These are phyloP conservation scores for Ptiloglossa arizonensis DNA, from an alignment of 1,140 invertebrate genomes.

Conservation along the genomic window DNA sequence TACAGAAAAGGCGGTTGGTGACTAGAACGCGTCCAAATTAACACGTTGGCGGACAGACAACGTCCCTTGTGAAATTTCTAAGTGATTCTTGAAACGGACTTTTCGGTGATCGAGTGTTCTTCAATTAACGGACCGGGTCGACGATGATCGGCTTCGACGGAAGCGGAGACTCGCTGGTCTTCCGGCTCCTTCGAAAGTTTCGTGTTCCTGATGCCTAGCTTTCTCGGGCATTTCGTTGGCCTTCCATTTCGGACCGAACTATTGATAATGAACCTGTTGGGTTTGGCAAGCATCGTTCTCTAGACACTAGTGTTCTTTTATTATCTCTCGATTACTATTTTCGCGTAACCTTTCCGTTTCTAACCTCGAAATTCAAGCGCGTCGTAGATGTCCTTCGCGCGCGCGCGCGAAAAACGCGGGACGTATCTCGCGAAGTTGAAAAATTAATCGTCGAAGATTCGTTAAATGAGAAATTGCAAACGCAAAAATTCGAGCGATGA, in stretches of 20 bases:
- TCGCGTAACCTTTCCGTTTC: too few species aligned
- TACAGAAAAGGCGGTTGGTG: neutral
- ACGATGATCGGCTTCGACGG: constrained; percentile 34
- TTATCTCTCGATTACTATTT: neutral
- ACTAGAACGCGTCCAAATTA: constrained; percentile 28
- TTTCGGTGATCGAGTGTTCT: neutral
- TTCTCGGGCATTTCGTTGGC: constrained; percentile 49
- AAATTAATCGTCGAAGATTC: too few species aligned
- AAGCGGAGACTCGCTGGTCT: constrained; percentile 28
- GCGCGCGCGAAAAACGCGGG: too few species aligned
- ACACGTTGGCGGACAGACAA: constrained; percentile 6
- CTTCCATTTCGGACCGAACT: constrained; percentile 65
- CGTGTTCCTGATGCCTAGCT: constrained; percentile 56
- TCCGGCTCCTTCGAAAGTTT: constrained; percentile 22
- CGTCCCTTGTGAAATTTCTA: constrained; percentile 12
- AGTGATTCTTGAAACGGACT: neutral
- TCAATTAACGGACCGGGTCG: neutral
- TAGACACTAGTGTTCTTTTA: neutral
- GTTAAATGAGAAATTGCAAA: too few species aligned
- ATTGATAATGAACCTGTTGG: constrained; percentile 66
- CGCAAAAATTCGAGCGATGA: too few species aligned
- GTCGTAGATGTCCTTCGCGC: too few species aligned
- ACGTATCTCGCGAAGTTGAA: too few species aligned
- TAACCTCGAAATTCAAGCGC: too few species aligned
- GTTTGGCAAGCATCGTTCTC: constrained; percentile 61